Percentiles rank a stretch among this genome's conserved stretches.
phyloP scores from a whole-genome alignment of 2,113 vertebrate genomes.

The Cranoglanis bouderius region DNA sequence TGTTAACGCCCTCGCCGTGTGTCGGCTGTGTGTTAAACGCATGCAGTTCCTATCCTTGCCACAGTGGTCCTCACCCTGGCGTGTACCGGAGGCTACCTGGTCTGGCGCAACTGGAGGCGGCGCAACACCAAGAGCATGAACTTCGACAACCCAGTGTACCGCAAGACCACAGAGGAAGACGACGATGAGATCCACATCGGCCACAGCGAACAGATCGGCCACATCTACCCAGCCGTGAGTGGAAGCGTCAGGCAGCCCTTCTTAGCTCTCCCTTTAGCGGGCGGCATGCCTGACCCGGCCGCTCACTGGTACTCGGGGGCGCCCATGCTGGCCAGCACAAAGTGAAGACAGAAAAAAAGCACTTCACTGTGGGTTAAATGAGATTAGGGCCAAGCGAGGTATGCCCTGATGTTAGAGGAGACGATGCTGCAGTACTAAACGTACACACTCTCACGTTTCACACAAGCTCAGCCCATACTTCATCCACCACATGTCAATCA shows the following conservation, averaged over 20 bases:
- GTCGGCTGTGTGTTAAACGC: slow-evolving; percentile 79
- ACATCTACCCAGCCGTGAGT: slow-evolving; percentile 97
- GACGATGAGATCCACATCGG: slow-evolving; percentile 96
- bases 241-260: slow-evolving; percentile 72
- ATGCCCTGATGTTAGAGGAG: slow-evolving; percentile 28
- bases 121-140: slow-evolving; percentile 99
- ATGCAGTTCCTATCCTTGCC: slow-evolving; percentile 82
- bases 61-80: slow-evolving; percentile 89
- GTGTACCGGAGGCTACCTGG: slow-evolving; percentile 91
- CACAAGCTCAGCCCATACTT: slow-evolving; percentile 13
- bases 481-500: not conserved
- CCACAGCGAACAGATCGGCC: slow-evolving; percentile 88
- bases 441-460: slow-evolving; percentile 26
- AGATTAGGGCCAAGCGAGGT: not conserved
- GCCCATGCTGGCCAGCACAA: slow-evolving; percentile 70
- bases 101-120: slow-evolving; percentile 98
- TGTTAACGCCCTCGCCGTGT: slow-evolving; percentile 78
- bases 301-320: slow-evolving; percentile 79
- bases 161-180: slow-evolving; percentile 96
- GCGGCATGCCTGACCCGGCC: slow-evolving; percentile 72
- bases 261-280: slow-evolving; percentile 74
- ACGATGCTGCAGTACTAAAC: slow-evolving; percentile 40
- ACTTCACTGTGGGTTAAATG: not conserved
- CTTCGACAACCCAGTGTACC: slow-evolving; percentile 98
- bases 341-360: slow-evolving; percentile 60